Evolutionary conservation across 2,888 invertebrate genomes (phyloP), one percentile per base, ranked within the genome.

Genomic region (Teinopalpus imperialis): DNA sequence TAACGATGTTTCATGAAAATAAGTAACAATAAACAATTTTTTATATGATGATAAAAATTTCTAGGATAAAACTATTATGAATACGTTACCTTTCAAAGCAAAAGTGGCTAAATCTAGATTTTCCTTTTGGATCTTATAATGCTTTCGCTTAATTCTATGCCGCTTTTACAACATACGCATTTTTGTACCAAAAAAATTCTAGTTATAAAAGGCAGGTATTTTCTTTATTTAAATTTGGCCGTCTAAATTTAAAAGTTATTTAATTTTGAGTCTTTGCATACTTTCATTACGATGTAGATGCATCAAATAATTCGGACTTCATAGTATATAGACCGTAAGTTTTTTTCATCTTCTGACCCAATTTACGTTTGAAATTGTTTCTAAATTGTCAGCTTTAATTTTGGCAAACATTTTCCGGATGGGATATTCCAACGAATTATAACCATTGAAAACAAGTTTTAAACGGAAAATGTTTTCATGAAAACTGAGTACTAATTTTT

Each of bases 281-380:
- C 24, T 31, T 44, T n/a, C 35, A 4, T 24, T 35, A 14, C 6
- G 20, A 14, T 10, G 32, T 10, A 21, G 10, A 13, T 5, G 13
- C 3, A 3, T 12, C 8, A 20, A 14, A 30, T 18, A 16, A 24
- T 24, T 12, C 21, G n/a, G n/a, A n/a, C 31, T 36, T 30, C 35
- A 30, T 14, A 13, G 13, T 18, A 36, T 44, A 44, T 36, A 23
- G 36, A 36, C 57, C 55, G 40, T 43, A 42, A 34, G n/a, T 34
- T 23, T 30, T 12, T 24, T 43, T 36, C 20, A 36, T 12, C 2
- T 16, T 43, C 23, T 36, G 35, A 21, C 30, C 30, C 23, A 35
- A 10, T 43, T 51, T 45, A 37, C 45, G 24, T 42, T 27, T 27
- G 18, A 18, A 29, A 12, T 27, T 3, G 12, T 42, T n/a, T n/a